phyloP scores from a whole-genome alignment of 2,888 invertebrate genomes.

The Nysson spinosus region DNA sequence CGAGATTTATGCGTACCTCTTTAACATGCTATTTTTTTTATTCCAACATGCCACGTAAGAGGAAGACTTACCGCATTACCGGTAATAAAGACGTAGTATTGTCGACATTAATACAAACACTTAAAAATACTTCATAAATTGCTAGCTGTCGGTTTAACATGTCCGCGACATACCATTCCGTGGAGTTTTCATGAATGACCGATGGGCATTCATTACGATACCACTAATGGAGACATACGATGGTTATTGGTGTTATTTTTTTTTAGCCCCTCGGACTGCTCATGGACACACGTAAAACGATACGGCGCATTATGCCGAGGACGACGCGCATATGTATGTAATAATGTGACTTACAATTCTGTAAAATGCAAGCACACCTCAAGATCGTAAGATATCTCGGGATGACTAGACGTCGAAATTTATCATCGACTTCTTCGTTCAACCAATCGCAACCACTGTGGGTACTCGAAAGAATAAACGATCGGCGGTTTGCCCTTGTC shows the following conservation, averaged over 20 bases:
- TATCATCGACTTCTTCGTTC: slow-evolving; percentile 38
- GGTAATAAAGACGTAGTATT: slow-evolving; percentile 24
- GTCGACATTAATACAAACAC: slow-evolving; percentile 6
- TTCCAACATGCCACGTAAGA: slow-evolving; percentile 8
- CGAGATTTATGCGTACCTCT: background rate
- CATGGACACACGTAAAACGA: slow-evolving; percentile 12
- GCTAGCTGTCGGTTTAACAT: slow-evolving; percentile 31
- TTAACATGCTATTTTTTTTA: background rate
- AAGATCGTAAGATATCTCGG: slow-evolving; percentile 28
- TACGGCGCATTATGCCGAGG: slow-evolving; percentile 14
- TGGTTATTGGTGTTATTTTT: slow-evolving; percentile 40
- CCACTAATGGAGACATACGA: slow-evolving; percentile 48
- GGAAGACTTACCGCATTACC: slow-evolving; percentile 18
- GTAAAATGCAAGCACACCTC: slow-evolving; percentile 22
- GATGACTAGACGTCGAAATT: slow-evolving; percentile 33
- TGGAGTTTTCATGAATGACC: slow-evolving; percentile 30
- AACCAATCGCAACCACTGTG: slow-evolving; percentile 31
- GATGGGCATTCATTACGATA: slow-evolving; percentile 18
- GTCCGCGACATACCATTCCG: slow-evolving; percentile 31
- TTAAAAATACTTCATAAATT: slow-evolving; percentile 39
- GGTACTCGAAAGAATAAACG: slow-evolving; percentile 24
- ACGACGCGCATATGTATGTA: slow-evolving; percentile 15
- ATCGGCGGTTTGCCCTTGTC: slow-evolving; percentile 1
- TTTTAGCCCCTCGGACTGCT: slow-evolving; percentile 10
- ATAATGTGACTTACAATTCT: slow-evolving; percentile 27